These are phyloP conservation scores for Arctopsyche grandis DNA, from an alignment of 1,140 invertebrate species.

Conservation along the genomic window DNA sequence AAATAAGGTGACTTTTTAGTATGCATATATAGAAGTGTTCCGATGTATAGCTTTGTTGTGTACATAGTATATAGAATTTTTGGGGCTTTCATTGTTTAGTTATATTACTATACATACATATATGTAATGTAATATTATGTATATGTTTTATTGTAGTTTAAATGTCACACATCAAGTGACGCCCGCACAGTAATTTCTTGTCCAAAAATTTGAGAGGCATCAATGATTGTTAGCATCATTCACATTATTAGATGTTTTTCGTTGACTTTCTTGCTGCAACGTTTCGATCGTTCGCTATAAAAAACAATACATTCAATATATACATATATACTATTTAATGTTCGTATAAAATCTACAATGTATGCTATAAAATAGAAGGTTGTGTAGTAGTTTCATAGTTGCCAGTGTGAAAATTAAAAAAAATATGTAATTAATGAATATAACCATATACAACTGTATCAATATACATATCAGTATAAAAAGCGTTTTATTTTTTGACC, in stretches of 20 bases:
- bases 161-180: conserved; percentile 34
- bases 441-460: no score
- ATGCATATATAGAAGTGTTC: no score
- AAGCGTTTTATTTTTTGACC: no score
- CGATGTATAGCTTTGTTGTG: neutral
- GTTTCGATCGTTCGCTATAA: neutral
- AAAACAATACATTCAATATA: neutral
- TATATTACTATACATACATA: neutral
- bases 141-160: conserved; percentile 17
- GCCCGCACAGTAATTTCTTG: conserved; percentile 53
- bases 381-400: conserved; percentile 14
- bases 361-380: neutral
- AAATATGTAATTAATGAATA: neutral
- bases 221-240: neutral
- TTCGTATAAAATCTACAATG: neutral
- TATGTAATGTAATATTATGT: neutral
- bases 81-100: neutral
- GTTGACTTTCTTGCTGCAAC: no score
- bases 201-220: conserved; percentile 31
- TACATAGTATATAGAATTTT: neutral
- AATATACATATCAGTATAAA: no score
- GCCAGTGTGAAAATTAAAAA: neutral
- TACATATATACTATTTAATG: neutral
- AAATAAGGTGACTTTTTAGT: no score
- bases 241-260: no score